Evolutionary conservation across 2,888 invertebrate genomes (phyloP), one percentile per base, ranked within the genome.

Genomic region (Spodoptera picta): DNA sequence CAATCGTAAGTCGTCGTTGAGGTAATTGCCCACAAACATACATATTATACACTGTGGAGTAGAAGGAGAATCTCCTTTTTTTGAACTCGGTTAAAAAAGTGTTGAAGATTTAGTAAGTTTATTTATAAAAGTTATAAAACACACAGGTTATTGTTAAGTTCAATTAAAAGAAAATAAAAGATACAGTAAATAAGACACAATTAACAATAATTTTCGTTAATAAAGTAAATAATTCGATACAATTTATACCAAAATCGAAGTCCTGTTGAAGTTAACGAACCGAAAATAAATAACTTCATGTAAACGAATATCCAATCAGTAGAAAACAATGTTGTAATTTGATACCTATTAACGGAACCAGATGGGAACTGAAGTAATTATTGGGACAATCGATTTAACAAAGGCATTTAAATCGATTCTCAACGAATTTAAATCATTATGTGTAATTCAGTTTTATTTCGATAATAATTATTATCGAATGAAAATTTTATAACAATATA

Each of bases 271-370:
- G 43, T 50, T 70, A 79, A 72, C 52, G 62, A 74, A 60, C 50
- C 53, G 31, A 47, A 70, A 74, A 74, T 69, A 75, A 53, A 65
- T 70, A 65, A 69, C 69, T 59, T 60, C 63, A 64, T 55, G 71
- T 76, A 79, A 79, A 49, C 65, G 73, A 72, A 79, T 80, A 80
- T 73, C 74, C 82, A 83, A 84, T 84, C 81, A 83, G 74, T 60
- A 70, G 64, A 71, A 74, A 79, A 81, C 78, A 80, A 76, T 72
- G 74, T 54, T 70, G 80, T 83, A 81, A 85, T 82, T 84, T 72
- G 71, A 83, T 82, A 77, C 61, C 79, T 79, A 81, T 86, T 82
- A 83, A 83, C 77, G 80, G 66, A n/a, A 45, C 0, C 41, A 47
- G 59, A 68, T 63, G 56, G 14, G 58, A 66, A 71, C 71, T 65